Base-by-base conservation (phyloP, 2,113 vertebrate genomes). In the Anas platyrhynchos region DNA sequence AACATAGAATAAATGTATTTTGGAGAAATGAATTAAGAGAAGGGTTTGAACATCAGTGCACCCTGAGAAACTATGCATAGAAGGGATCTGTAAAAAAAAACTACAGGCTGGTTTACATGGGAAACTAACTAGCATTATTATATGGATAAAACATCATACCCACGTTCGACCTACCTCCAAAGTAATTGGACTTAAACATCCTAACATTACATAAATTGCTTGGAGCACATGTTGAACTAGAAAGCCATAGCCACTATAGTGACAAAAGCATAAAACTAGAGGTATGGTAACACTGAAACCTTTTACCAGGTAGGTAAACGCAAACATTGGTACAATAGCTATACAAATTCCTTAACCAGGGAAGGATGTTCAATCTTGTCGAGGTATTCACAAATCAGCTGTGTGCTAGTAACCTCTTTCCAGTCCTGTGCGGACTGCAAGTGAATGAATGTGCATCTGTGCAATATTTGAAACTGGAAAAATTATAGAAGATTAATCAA, bases 361-460 rank as follows among this genome's bases (percentile, higher is more conserved):
- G 7, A 67, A 43, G 11, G 12, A 17, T 12, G 43, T 8, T 78
- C 7, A 67, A 26, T 21, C 36, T 61, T 36, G 26, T 6, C 58
- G 50, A 73, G 0, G 0, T 55, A 61, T n/a, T 50, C 6, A 71
- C 54, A 56, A 63, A 29, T 18, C 23, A 78, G 34, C 34, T 50
- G 11, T 16, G 31, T 68, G 55, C 41, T 55, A 61, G 66, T 26
- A 48, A 52, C 4, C 36, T 52, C 76, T 38, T 59, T 36, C 63
- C 25, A 73, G 17, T 58, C 26, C 52, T 38, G 43, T 22, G 41
- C 17, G 46, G 61, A 46, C 5, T 44, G 5, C 15, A 91, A 71
- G 18, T 13, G 25, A 87, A 66, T 20, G 17, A 75, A 79, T 1
- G 0, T 26, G 0, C 27, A 62, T 13, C 20, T 21, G 3, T 48